These are phyloP conservation scores for Laothoe populi DNA, from an alignment of 2,888 invertebrate species.

Conservation along the genomic window DNA sequence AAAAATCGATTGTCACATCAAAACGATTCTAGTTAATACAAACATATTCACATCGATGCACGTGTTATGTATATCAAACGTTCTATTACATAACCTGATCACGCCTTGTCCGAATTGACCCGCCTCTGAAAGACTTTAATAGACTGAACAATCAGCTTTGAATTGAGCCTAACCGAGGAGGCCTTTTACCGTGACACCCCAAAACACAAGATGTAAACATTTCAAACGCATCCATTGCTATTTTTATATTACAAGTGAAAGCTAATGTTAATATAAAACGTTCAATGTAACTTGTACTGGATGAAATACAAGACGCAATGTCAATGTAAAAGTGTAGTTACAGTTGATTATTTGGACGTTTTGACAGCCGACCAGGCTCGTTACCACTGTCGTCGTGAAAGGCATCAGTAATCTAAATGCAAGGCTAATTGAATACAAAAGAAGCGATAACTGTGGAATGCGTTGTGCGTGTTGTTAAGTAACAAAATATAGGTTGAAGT, in stretches of 20 bases:
- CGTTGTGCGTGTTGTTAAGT: slow-evolving; percentile 68
- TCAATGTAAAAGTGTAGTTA: slow-evolving; percentile 42
- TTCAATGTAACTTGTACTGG: slow-evolving; percentile 36
- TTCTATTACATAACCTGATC: slow-evolving; percentile 72
- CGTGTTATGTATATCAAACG: slow-evolving; percentile 58
- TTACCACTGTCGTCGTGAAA: slow-evolving; percentile 83
- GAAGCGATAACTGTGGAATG: slow-evolving; percentile 78
- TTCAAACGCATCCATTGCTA: slow-evolving; percentile 45
- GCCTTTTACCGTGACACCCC: slow-evolving; percentile 36
- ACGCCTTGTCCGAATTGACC: slow-evolving; percentile 73
- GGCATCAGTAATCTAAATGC: slow-evolving; percentile 81
- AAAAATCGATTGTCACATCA: slow-evolving; percentile 42
- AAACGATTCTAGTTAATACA: slow-evolving; percentile 53
- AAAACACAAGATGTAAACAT: slow-evolving; percentile 38
- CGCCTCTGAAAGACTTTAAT: slow-evolving; percentile 79
- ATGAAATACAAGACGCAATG: slow-evolving; percentile 37
- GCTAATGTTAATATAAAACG: slow-evolving; percentile 5
- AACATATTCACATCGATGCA: slow-evolving; percentile 56
- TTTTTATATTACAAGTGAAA: background rate
- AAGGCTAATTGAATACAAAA: slow-evolving; percentile 85
- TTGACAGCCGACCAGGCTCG: slow-evolving; percentile 84
- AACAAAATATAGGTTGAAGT: slow-evolving; percentile 36
- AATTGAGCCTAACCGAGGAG: slow-evolving; percentile 58
- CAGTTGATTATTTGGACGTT: slow-evolving; percentile 82
- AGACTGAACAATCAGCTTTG: slow-evolving; percentile 74